Percentiles rank a stretch among this genome's conserved stretches.
phyloP scores from a whole-genome alignment of 2,113 vertebrate species.

The Varanus salvator region DNA sequence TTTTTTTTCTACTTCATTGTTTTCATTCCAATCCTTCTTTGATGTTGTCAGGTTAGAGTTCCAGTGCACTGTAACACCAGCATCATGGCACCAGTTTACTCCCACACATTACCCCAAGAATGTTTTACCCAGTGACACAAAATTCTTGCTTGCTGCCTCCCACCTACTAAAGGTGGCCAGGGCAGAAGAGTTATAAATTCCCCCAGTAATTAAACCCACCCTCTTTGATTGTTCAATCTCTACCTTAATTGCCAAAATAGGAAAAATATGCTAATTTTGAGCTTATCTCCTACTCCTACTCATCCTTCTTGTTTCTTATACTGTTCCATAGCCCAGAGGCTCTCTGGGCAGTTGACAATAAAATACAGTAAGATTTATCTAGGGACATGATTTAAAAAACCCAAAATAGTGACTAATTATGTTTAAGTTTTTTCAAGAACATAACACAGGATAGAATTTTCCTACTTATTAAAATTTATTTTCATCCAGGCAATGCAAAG shows the following conservation, averaged over 20 bases:
- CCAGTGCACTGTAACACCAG: conserved; percentile 5
- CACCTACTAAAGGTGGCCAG: background rate
- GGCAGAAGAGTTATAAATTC: background rate
- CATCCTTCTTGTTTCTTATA: too few species aligned
- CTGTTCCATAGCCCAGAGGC: too few species aligned
- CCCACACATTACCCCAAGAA: conserved; percentile 20
- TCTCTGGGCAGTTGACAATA: too few species aligned
- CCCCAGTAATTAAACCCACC: background rate
- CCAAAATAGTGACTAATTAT: background rate
- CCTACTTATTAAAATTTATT: background rate
- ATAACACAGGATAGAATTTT: background rate
- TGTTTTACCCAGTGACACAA: conserved; percentile 41
- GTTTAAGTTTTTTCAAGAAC: background rate
- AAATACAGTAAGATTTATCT: background rate
- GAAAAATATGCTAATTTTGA: background rate
- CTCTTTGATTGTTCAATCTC: too few species aligned
- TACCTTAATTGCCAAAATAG: background rate
- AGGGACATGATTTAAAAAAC: background rate
- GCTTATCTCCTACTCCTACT: background rate
- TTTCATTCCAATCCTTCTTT: background rate
- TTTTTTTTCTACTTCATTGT: background rate
- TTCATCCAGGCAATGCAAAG: background rate
- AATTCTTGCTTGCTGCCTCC: background rate
- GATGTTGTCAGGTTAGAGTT: conserved; percentile 1
- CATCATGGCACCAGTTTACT: conserved; percentile 12